Percentiles rank a stretch among this genome's conserved stretches.
Conservation (phyloP, 2,113 vertebrate species). For the Bucco capensis region DNA sequence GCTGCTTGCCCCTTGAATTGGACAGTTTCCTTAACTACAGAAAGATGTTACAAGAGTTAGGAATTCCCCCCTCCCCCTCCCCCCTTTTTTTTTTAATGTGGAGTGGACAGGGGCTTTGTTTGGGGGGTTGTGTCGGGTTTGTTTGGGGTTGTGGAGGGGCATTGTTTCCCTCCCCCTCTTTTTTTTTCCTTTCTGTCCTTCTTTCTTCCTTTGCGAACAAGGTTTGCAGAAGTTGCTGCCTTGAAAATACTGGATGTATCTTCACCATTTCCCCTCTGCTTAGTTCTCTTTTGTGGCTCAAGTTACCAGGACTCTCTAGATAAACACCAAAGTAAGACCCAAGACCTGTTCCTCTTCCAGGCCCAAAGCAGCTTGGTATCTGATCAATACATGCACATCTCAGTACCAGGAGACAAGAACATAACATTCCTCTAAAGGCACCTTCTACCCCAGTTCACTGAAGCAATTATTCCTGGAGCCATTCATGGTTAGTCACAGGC, state of each 20-base stretch:
- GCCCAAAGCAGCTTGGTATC: not conserved
- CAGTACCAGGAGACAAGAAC: too few species aligned
- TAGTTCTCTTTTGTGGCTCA: not conserved
- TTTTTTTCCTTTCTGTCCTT: not conserved
- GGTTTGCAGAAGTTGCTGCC: not conserved
- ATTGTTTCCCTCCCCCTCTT: too few species aligned
- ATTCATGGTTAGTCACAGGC: too few species aligned
- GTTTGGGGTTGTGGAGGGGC: too few species aligned
- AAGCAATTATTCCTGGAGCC: too few species aligned
- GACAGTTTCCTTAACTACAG: too few species aligned
- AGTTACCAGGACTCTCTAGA: not conserved
- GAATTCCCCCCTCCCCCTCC: not conserved
- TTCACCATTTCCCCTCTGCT: rapidly evolving
- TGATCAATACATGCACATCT: too few species aligned
- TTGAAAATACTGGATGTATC: not conserved
- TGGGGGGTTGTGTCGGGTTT: not conserved
- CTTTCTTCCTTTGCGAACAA: too few species aligned
- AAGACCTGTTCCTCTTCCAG: not conserved
- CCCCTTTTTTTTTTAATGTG: too few species aligned
- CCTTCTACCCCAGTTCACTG: too few species aligned
- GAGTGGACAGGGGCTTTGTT: not conserved
- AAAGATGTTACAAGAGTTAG: not conserved
- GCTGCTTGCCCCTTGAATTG: not conserved
- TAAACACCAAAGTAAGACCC: not conserved
- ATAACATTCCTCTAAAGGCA: too few species aligned